Evolutionary conservation across 2,888 invertebrate genomes (phyloP).

Genomic region (Sphecodes monilicornis): DNA sequence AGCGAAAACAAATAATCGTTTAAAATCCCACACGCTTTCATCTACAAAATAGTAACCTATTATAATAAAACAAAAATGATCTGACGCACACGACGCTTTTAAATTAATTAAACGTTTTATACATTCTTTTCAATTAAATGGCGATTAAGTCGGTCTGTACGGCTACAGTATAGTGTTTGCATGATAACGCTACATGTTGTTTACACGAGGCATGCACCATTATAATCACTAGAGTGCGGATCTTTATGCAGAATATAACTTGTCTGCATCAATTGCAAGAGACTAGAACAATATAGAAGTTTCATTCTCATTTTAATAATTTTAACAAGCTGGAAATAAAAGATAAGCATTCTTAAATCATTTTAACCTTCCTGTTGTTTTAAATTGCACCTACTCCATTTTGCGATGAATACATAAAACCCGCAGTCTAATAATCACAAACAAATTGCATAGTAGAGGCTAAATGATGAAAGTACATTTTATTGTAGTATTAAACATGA

Average conservation of each 20-base stretch:
- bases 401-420: too few species aligned
- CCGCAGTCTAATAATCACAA: too few species aligned
- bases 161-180: background rate
- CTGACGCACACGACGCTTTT: background rate
- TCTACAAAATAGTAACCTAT: constrained; percentile 20
- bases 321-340: too few species aligned
- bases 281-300: too few species aligned
- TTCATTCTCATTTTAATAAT: too few species aligned
- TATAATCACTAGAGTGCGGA: too few species aligned
- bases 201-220: too few species aligned
- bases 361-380: too few species aligned
- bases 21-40: background rate
- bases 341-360: too few species aligned
- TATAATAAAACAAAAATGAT: constrained; percentile 26
- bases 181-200: background rate
- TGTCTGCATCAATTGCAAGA: too few species aligned
- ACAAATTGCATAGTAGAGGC: background rate
- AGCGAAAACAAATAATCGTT: constrained; percentile 15
- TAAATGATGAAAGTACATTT: background rate
- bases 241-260: too few species aligned
- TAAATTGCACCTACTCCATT: too few species aligned
- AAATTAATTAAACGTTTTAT: constrained; percentile 23
- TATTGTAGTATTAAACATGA: background rate
- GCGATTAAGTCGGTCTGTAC: background rate
- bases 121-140: constrained; percentile 16